phyloP scores from a whole-genome alignment of 2,113 vertebrate species.

The Eptesicus fuscus region DNA sequence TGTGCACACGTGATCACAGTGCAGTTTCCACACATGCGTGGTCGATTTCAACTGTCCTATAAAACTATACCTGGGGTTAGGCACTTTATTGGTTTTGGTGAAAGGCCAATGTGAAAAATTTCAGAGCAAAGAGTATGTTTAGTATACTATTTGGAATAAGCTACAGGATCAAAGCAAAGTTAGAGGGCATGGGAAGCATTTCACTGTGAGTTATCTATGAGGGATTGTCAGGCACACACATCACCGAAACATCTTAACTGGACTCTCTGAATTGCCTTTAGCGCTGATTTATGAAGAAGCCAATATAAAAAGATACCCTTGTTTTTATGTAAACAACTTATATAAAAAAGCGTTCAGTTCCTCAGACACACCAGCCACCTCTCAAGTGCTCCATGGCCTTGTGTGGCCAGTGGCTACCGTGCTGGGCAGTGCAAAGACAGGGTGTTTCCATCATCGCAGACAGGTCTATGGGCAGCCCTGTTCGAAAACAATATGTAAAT shows the following conservation, averaged over 20 bases:
- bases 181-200: neutral
- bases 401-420: neutral
- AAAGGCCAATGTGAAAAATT: neutral
- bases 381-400: neutral
- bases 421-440: rapidly evolving
- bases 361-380: neutral
- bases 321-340: neutral
- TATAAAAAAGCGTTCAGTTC: neutral
- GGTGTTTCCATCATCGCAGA: neutral
- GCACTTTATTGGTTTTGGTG: constrained; percentile 20
- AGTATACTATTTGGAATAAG: neutral
- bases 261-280: neutral
- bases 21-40: neutral
- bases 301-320: neutral
- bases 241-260: neutral
- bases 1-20: neutral
- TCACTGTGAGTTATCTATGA: neutral
- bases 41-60: neutral
- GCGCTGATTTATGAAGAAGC: neutral
- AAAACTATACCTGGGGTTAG: neutral
- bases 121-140: neutral
- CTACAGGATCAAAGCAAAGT: neutral
- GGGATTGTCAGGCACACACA: neutral
- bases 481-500: neutral
- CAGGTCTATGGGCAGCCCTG: neutral